These are phyloP conservation scores for Sinocyclocheilus rhinocerous DNA, from an alignment of 2,113 vertebrate genomes.

Conservation along the genomic window DNA sequence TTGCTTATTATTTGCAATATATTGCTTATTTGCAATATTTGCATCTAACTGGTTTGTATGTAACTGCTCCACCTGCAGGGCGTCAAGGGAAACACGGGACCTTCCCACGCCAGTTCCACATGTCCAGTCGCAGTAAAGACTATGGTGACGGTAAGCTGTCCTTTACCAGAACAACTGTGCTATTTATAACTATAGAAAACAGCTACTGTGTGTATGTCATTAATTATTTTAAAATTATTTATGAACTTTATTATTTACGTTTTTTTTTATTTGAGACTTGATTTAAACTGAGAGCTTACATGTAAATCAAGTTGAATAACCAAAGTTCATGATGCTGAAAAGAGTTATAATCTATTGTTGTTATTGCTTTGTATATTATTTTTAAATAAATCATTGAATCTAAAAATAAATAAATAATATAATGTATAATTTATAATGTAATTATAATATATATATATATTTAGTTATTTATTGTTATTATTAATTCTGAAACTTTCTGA, in stretches of 20 bases:
- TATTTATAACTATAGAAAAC: conserved; percentile 42
- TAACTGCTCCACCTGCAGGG: conserved; percentile 68
- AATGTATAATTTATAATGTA: background rate
- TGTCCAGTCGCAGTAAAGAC: conserved; percentile 87
- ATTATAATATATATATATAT: too few species aligned
- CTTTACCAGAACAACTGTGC: conserved; percentile 47
- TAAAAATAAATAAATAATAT: too few species aligned
- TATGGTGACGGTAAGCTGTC: conserved; percentile 84
- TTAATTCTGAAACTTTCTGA: too few species aligned
- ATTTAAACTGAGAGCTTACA: background rate
- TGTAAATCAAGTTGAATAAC: background rate
- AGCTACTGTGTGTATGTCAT: background rate
- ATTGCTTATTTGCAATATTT: too few species aligned
- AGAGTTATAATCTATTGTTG: background rate
- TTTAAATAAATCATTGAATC: too few species aligned
- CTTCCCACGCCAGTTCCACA: conserved; percentile 87
- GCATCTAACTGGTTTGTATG: conserved; percentile 21
- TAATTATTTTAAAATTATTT: background rate
- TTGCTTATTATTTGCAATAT: too few species aligned
- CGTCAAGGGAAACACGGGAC: conserved; percentile 89
- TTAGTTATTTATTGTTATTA: too few species aligned
- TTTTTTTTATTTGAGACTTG: background rate
- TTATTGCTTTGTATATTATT: too few species aligned
- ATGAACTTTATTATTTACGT: background rate
- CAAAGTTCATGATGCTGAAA: background rate